Evolutionary conservation across 2,113 vertebrate species (phyloP).

Genomic region (Peromyscus maniculatus): DNA sequence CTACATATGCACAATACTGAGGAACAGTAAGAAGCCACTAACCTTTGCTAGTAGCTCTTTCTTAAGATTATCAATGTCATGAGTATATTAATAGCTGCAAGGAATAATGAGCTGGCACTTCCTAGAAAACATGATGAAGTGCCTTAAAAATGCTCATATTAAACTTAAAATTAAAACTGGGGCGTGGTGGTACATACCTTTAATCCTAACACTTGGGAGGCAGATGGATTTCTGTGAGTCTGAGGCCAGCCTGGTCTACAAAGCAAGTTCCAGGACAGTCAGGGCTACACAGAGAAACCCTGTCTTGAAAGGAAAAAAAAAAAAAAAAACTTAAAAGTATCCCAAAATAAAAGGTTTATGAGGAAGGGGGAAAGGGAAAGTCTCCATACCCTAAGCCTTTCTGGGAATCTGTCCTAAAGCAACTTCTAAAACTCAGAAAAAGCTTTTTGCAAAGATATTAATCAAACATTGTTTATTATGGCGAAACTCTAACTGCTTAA

Average conservation of each 20-base stretch:
- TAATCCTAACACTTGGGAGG: not conserved
- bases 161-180: constrained; percentile 38
- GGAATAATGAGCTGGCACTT: constrained; percentile 32
- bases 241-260: not conserved
- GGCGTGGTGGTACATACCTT: not conserved
- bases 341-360: constrained; percentile 51
- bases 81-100: not conserved
- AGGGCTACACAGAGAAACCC: not conserved
- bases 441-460: constrained; percentile 61
- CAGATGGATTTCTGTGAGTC: not conserved
- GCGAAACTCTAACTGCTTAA: constrained; percentile 61
- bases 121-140: constrained; percentile 5
- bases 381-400: constrained; percentile 49
- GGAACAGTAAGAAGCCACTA: not conserved
- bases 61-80: not conserved
- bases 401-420: constrained; percentile 63
- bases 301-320: not conserved
- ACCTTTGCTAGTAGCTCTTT: not conserved
- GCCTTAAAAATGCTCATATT: constrained; percentile 49
- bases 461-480: constrained; percentile 68
- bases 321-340: constrained; percentile 43
- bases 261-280: not conserved
- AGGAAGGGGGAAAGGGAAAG: not conserved
- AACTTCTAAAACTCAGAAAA: constrained; percentile 75
- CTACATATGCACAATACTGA: not conserved